Base-by-base conservation (phyloP, 1,140 invertebrate species). In the Lepidostoma basale region DNA sequence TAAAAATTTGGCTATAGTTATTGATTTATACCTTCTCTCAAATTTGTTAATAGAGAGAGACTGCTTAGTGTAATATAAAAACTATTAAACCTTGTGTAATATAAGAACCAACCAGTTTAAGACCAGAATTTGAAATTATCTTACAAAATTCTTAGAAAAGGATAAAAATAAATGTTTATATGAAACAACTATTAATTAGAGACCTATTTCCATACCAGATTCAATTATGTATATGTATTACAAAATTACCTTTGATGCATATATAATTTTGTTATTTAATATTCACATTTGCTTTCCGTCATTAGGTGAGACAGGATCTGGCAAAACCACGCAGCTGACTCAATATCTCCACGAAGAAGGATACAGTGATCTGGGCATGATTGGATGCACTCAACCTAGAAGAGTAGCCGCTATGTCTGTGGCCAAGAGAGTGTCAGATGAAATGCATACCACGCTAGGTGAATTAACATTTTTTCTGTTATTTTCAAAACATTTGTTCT, bases 401-500 rank as follows among this genome's bases (percentile, higher is more conserved):
- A 85, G 98, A 76, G 96, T 99, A 0, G 98, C 98, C 40, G 98
- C 98, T 33, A 99, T 99, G 98, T 97, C 95, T 5, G 98, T 99
- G 4, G 98, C 98, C 2, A 99, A 99, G 81, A 88, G 98, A 76
- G 98, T 99, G 2, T 93, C 96, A 22, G 98, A 99, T 80, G 98
- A 99, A 86, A 98, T 99, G 94, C 87, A 88, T 23, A 92, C 92
- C 1, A 89, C 91, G 73, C 80, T 99, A 28, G 94, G 88, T 88
- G 74, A 30, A 25, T 6, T 5, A 16, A 49, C 3, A 14, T 45
- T 10, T 45, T n/a, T 1, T 36, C 14, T 2, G 14, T 36, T 36
- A 2, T 36, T 36, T 36, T 36, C 14, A 36, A 2, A 36, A 36
- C 10, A 36, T 36, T 36, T 36, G n/a, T n/a, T n/a, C n/a, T n/a